phyloP scores from a whole-genome alignment of 2,113 vertebrate genomes.

The Sapajus apella region DNA sequence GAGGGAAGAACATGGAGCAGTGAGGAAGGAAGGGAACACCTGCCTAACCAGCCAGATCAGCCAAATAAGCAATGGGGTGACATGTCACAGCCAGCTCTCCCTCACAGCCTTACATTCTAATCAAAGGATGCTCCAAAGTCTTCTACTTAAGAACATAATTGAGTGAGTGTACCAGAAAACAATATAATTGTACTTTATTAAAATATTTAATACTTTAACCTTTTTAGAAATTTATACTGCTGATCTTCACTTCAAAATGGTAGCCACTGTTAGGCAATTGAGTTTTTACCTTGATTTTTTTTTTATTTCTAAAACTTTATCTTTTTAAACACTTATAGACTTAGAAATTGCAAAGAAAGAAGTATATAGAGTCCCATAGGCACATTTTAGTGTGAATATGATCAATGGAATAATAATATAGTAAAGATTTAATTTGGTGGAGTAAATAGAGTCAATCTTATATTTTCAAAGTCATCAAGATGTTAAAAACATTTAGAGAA shows the following conservation, averaged over 20 bases:
- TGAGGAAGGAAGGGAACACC: no score
- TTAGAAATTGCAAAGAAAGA: not conserved
- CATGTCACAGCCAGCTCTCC: no score
- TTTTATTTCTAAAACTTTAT: not conserved
- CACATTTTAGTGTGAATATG: not conserved
- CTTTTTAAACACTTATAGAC: not conserved
- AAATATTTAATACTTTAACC: not conserved
- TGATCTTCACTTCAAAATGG: not conserved
- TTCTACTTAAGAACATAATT: not conserved
- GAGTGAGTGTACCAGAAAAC: not conserved
- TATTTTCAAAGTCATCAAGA: not conserved
- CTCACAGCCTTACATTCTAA: not conserved
- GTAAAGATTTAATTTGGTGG: not conserved
- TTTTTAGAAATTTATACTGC: not conserved
- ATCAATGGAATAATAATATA: not conserved
- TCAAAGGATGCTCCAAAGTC: not conserved
- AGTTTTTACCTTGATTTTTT: not conserved
- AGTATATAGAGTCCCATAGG: not conserved
- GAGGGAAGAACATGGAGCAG: no score
- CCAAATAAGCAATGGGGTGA: no score
- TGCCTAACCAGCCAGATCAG: no score
- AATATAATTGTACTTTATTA: not conserved
- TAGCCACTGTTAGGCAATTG: not conserved
- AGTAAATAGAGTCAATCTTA: not conserved
- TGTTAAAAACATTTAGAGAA: not conserved